phyloP scores from a whole-genome alignment of 2,888 invertebrate genomes.

The Arrhopalites spinosus region DNA sequence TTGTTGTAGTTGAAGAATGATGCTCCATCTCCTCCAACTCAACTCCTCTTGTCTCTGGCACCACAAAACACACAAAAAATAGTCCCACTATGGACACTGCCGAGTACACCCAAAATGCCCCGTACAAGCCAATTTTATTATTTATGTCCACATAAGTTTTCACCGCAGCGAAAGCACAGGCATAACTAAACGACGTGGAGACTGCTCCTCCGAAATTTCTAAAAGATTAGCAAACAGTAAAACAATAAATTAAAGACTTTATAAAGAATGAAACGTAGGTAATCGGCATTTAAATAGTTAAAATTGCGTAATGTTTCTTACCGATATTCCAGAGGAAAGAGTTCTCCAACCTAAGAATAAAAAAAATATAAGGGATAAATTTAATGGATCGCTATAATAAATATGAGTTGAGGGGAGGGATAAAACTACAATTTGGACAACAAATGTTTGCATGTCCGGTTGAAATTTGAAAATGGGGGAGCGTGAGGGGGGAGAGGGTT shows the following conservation, averaged over 20 bases:
- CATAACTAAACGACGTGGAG: slow-evolving; percentile 85
- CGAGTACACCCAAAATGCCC: slow-evolving; percentile 88
- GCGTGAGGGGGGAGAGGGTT: not conserved
- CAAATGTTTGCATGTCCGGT: too few relatives aligned
- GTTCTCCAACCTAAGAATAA: slow-evolving; percentile 66
- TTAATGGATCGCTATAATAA: too few relatives aligned
- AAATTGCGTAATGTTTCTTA: too few relatives aligned
- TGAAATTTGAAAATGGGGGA: not conserved
- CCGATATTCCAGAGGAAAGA: slow-evolving; percentile 73
- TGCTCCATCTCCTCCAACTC: slow-evolving; percentile 79
- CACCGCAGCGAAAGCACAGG: slow-evolving; percentile 83
- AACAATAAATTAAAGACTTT: too few relatives aligned
- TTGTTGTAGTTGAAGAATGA: slow-evolving; percentile 5
- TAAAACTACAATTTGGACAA: too few relatives aligned
- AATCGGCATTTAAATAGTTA: too few relatives aligned
- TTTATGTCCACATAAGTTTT: slow-evolving; percentile 85
- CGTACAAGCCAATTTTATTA: slow-evolving; percentile 74
- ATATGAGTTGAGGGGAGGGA: too few relatives aligned
- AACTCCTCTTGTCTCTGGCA: slow-evolving; percentile 89
- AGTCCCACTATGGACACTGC: slow-evolving; percentile 80
- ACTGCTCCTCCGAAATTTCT: slow-evolving; percentile 85
- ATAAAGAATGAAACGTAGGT: not conserved
- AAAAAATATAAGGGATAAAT: not conserved
- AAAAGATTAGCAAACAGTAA: too few relatives aligned
- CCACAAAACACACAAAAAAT: slow-evolving; percentile 81